Conservation (phyloP, 2,888 invertebrate species). For the Leptodirus hochenwartii region DNA sequence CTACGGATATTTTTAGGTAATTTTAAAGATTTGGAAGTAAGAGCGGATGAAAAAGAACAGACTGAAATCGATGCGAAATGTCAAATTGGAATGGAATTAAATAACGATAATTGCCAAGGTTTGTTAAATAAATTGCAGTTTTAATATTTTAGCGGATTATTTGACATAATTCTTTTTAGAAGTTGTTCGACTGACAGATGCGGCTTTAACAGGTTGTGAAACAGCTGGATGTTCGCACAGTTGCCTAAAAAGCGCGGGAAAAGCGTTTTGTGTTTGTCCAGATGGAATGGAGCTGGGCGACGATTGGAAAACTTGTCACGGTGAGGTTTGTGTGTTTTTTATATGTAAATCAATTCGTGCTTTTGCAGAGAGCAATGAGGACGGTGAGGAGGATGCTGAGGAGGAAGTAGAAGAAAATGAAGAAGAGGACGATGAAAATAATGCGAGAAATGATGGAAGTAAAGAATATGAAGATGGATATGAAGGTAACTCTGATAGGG, state of each 20-base stretch:
- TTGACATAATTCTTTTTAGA: no score
- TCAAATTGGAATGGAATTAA: no score
- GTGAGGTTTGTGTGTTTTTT: slow-evolving; percentile 12
- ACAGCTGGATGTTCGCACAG: slow-evolving; percentile 25
- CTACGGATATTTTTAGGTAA: no score
- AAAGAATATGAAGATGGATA: slow-evolving; percentile 12
- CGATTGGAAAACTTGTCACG: slow-evolving; percentile 23
- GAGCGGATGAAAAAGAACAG: no score
- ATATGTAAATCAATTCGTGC: not conserved
- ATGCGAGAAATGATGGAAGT: slow-evolving; percentile 10
- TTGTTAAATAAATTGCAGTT: no score
- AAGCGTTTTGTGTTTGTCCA: slow-evolving; percentile 24
- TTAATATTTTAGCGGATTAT: no score
- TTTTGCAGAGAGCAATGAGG: slow-evolving; percentile 6
- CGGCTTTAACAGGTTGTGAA: no score
- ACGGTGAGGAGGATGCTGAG: slow-evolving; percentile 8
- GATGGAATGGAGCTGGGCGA: slow-evolving; percentile 21
- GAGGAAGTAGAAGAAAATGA: slow-evolving; percentile 11
- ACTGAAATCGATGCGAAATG: no score
- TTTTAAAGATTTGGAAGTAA: no score
- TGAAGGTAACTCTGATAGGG: slow-evolving; percentile 14
- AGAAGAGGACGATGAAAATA: slow-evolving; percentile 13
- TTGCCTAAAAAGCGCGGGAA: slow-evolving; percentile 34
- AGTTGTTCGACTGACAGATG: no score
- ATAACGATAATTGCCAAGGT: no score